A percentile compares a stretch with the other conserved stretches of the same genome.
Conservation (phyloP, 2,113 vertebrate genomes). For the Terrapene triunguis region DNA sequence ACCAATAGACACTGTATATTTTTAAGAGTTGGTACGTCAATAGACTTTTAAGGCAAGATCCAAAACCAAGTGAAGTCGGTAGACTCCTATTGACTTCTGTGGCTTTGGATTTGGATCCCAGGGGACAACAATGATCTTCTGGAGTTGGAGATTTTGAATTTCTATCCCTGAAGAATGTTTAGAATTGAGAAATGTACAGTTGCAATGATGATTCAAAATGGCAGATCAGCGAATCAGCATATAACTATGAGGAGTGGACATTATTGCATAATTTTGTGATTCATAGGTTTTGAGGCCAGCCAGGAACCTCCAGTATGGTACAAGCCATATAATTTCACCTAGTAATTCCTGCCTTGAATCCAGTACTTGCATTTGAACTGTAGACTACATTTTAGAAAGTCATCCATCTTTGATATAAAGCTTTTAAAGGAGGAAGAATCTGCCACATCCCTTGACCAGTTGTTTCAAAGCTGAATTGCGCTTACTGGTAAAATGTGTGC, state of each 20-base stretch:
- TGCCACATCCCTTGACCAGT: background rate
- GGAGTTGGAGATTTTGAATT: background rate
- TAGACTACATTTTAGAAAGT: background rate
- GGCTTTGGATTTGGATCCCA: background rate
- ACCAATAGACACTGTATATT: background rate
- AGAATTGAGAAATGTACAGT: background rate
- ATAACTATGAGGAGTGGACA: background rate
- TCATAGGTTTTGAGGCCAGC: background rate
- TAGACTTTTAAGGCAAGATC: background rate
- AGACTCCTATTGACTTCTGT: background rate
- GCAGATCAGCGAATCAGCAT: background rate
- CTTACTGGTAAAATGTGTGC: background rate
- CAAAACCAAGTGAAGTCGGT: background rate
- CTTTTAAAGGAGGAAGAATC: background rate
- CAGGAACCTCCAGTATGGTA: background rate
- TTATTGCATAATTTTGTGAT: background rate
- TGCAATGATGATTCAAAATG: background rate
- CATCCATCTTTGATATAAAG: background rate
- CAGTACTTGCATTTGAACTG: background rate
- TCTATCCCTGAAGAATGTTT: background rate
- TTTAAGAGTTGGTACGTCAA: background rate
- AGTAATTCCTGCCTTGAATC: background rate
- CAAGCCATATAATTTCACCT: background rate
- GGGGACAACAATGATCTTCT: background rate
- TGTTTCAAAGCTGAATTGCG: background rate